Base-by-base conservation (phyloP, 1,140 invertebrate species). In the Drosophila oshimai region DNA sequence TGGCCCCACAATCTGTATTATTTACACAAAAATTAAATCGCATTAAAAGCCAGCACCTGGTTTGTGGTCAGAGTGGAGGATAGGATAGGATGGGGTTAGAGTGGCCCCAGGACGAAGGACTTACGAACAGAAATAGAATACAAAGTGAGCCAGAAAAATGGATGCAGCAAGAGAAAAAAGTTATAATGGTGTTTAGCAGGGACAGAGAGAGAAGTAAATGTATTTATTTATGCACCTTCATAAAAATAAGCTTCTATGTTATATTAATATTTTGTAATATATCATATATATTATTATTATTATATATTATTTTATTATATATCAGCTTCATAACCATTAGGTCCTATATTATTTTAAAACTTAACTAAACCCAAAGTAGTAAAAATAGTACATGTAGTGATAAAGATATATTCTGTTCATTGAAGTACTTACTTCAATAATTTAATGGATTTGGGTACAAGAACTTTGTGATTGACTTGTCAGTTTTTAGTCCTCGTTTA, bases 11-110 rank as follows among this genome's bases (percentile, higher is more conserved):
- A 46, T 74, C 46, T 68, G 29, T 28, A 67, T 67, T 67, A 68
- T 67, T 68, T 67, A 53, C 61, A 65, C 57, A 64, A 65, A 49
- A 64, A 65, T 65, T 64, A 65, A 26, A 64, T 39, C 34, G 34
- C 58, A 49, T 41, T 64, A 65, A 49, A 47, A 28, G 51, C 17
- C 33, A 13, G 37, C 60, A 37, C 41, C 54, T 46, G 39, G 24
- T 26, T 6, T 2, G 6, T 46, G 39, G 24, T 26, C 9, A 2
- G 6, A 1, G 4, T 6, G 37, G 9, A 12, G 9, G 13, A 6
- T 13, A 9, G 4, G 24, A 4, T 0, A 4, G 34, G 5, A 33
- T 22, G 18, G 9, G 33, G 13, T 7, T 7, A 13, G 26, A n/a
- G n/a, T n/a, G n/a, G n/a, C 20, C 10, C 3, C 4, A n/a, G n/a